These are phyloP conservation scores for Apamea anceps DNA, from an alignment of 2,888 invertebrate species.

Conservation along the genomic window DNA sequence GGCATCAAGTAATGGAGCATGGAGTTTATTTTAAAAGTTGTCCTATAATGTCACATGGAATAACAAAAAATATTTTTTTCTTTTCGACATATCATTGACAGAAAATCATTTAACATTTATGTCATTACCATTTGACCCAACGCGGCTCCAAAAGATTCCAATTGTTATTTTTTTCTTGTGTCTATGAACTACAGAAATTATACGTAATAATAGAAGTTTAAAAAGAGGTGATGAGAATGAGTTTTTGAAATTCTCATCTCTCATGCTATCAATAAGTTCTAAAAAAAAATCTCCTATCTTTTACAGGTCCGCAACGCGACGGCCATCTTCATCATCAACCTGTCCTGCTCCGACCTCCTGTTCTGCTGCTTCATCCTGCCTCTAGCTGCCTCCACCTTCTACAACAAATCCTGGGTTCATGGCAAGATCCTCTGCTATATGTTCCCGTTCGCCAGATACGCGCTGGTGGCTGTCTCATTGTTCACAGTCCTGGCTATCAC, in stretches of 20 bases:
- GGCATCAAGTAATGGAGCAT: not conserved
- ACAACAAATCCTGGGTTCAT: conserved; percentile 93
- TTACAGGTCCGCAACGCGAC: conserved; percentile 95
- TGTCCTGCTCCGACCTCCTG: conserved; percentile 94
- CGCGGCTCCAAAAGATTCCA: not conserved
- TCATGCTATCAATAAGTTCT: not conserved
- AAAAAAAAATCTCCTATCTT: not conserved
- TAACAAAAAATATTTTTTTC: not conserved
- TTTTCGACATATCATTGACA: not conserved
- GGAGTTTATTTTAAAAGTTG: not conserved
- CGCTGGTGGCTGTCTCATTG: conserved; percentile 94
- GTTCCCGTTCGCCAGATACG: conserved; percentile 94
- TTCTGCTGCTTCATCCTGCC: conserved; percentile 96
- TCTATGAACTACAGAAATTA: not conserved
- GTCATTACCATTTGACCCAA: not conserved
- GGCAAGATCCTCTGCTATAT: conserved; percentile 92
- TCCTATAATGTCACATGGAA: not conserved
- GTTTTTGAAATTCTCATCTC: not conserved
- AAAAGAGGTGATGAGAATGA: not conserved
- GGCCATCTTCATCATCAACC: conserved; percentile 95
- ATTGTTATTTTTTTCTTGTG: not conserved
- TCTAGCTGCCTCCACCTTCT: conserved; percentile 94
- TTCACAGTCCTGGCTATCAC: conserved; percentile 95
- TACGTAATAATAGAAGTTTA: not conserved
- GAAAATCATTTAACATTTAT: not conserved